Base-by-base conservation (phyloP, 1,140 invertebrate genomes). In the Drosophila erecta region DNA sequence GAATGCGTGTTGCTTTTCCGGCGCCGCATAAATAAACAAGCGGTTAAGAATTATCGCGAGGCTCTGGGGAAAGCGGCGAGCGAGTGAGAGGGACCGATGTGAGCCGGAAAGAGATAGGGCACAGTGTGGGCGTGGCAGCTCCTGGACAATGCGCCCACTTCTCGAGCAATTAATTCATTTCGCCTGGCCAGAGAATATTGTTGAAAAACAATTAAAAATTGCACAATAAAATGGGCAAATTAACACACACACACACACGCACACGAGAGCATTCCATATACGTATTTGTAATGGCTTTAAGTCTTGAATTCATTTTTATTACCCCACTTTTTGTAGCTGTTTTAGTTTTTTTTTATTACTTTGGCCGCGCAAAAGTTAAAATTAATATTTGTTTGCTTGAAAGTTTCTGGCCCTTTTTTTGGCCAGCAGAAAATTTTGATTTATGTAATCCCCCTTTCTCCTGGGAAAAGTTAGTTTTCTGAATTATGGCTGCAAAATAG, bases 361-460 rank as follows among this genome's bases (percentile, higher is more conserved):
- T 67, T 58, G 41, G 59, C 46, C 66, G 65, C 56, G 56, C 53
- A 71, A 83, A 87, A 87, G 83, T 87, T 87, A 65, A 87, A 89
- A 87, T 87, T 87, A 89, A 87, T 87, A 87, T 89, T 87, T 87
- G 83, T 87, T 87, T 89, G 83, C 75, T 77, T 64, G 74, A 83
- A 87, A 83, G 54, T 87, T 87, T 77, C 43, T 58, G 71, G 20
- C 65, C 51, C 65, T 70, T 70, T 70, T 70, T 70, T 71, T 53
- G 67, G 67, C 43, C 65, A 70, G 51, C 70, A 76, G 81, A 89
- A 83, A 89, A 74, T 87, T 70, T 87, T 89, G 83, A 87, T 87
- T 87, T 87, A 87, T 87, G 83, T 89, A 76, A 83, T 76, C 65
- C 60, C 38, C 33, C 49, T 10, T 15, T 22, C 14, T 15, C 15